Evolutionary conservation across 1,140 invertebrate species (phyloP).

Genomic region (Ips typographus): DNA sequence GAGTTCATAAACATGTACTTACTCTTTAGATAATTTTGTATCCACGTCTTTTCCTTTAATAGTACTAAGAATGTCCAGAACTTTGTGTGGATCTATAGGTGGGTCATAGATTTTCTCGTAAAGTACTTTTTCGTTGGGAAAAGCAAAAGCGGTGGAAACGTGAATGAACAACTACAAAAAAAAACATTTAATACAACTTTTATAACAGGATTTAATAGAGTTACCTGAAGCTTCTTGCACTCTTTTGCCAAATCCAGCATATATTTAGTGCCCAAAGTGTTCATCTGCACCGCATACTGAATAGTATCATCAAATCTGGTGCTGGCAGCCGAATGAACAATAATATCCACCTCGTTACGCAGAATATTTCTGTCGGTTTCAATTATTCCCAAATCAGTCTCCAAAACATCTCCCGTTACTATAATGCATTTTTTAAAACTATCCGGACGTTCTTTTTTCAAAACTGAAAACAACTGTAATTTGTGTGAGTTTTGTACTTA

Average conservation of each 20-base stretch:
- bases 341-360: constrained; percentile 71
- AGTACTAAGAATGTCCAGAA: constrained; percentile 84
- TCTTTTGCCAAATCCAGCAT: constrained; percentile 73
- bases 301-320: constrained; percentile 77
- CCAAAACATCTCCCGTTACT: constrained; percentile 76
- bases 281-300: constrained; percentile 72
- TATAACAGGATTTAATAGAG: not conserved
- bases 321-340: constrained; percentile 92
- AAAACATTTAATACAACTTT: not conserved
- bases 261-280: constrained; percentile 72
- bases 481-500: too few relatives aligned
- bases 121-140: constrained; percentile 62
- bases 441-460: constrained; percentile 28
- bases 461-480: constrained; percentile 36
- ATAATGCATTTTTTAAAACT: constrained; percentile 62
- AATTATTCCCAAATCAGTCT: constrained; percentile 73
- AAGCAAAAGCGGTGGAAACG: constrained; percentile 70
- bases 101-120: constrained; percentile 67
- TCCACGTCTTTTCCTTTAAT: too few relatives aligned
- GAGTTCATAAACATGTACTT: too few relatives aligned
- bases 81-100: constrained; percentile 82
- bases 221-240: constrained; percentile 69
- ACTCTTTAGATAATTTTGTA: too few relatives aligned
- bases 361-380: constrained; percentile 68
- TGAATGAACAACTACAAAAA: constrained; percentile 52